phyloP scores from a whole-genome alignment of 2,888 invertebrate species.

The Bembecia ichneumoniformis region DNA sequence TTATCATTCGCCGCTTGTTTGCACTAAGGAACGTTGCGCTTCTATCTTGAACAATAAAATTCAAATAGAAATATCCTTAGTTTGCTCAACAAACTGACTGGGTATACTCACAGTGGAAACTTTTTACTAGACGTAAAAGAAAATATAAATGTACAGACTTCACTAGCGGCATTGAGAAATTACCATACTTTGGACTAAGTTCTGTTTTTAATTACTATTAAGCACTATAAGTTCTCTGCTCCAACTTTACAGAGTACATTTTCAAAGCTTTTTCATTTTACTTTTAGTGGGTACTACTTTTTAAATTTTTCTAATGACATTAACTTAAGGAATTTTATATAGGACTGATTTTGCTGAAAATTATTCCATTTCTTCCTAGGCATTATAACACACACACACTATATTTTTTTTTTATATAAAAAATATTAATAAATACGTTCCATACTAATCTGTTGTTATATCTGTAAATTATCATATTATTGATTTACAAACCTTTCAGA shows the following conservation, averaged over 20 bases:
- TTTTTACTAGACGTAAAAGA: background rate
- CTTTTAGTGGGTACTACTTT: background rate
- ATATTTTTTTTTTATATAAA: too few relatives aligned
- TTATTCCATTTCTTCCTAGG: too few relatives aligned
- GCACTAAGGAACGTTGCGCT: background rate
- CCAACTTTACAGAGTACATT: background rate
- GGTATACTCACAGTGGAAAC: background rate
- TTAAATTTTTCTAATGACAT: background rate
- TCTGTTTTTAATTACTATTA: conserved; percentile 58
- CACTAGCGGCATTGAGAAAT: conserved; percentile 50
- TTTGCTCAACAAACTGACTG: background rate
- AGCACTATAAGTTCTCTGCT: conserved; percentile 34
- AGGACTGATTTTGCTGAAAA: too few relatives aligned
- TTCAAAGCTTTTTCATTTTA: conserved; percentile 25
- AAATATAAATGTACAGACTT: background rate
- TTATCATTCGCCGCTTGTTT: background rate
- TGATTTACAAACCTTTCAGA: too few relatives aligned
- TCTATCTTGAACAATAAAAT: background rate
- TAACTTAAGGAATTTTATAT: too few relatives aligned
- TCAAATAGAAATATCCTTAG: background rate
- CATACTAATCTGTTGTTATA: too few relatives aligned
- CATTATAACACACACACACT: too few relatives aligned
- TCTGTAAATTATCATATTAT: too few relatives aligned
- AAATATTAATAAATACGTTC: too few relatives aligned
- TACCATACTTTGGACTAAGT: conserved; percentile 55